Evolutionary conservation across 2,888 invertebrate genomes (phyloP), one percentile per base, ranked within the genome.

Genomic region (Lysandra coridon): DNA sequence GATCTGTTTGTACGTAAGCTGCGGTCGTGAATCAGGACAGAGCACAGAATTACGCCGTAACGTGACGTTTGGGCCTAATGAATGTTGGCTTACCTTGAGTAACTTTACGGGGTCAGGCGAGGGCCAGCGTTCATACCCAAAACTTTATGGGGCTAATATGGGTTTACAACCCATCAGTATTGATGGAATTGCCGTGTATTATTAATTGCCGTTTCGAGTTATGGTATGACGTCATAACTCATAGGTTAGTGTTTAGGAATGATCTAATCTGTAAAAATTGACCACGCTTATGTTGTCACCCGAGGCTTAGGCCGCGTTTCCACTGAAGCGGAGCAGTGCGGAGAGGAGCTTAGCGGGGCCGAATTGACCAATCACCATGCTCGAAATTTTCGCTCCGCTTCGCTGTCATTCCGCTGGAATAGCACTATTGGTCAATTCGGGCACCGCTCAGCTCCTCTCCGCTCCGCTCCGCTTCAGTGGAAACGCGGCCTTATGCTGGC

Each of bases 41-140:
- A 73, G 40, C 49, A 23, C 44, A 23, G 37, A 78, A 79, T 81
- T 73, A 75, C 76, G 79, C 57, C 79, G 53, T 57, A 40, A 62
- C 17, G 40, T 79, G 78, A 80, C 77, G 73, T 79, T 60, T 33
- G 69, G 23, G 30, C 78, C 49, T 79, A 78, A 79, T 80, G 80
- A 78, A 79, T 80, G 80, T 80, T 79, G 69, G 83, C 85, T 84
- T 85, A 80, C 81, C 82, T 83, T 83, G 83, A 83, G 80, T 82
- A 81, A 80, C 74, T 80, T 79, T 81, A 80, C 77, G 78, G 78
- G 64, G 62, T 79, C 79, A 78, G 40, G 23, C 23, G 69, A 14
- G 69, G 69, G 33, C 75, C 75, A 75, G 23, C 30, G 75, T 12
- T 30, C 75, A 30, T 75, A 75, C 53, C 49, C 75, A 49, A 75